Evolutionary conservation across 1,140 invertebrate genomes (phyloP).

Genomic region (Drosophila prosaltans): DNA sequence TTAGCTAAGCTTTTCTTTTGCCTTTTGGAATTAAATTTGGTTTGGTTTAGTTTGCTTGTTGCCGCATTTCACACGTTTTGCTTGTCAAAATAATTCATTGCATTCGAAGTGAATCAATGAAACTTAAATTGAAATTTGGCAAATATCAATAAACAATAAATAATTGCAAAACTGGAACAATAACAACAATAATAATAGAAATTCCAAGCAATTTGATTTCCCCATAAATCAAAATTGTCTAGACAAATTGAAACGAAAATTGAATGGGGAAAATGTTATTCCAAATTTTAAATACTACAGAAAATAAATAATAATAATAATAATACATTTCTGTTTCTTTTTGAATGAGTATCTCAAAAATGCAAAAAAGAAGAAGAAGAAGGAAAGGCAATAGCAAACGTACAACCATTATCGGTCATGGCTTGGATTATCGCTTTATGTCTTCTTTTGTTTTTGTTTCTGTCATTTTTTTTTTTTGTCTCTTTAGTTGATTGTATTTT

Average conservation of each 20-base stretch:
- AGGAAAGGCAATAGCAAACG: slow-evolving; percentile 2
- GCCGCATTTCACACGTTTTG: slow-evolving; percentile 30
- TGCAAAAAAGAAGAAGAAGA: background rate
- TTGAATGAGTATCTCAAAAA: background rate
- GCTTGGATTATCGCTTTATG: slow-evolving; percentile 36
- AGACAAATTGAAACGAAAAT: slow-evolving; percentile 16
- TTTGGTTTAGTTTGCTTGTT: background rate
- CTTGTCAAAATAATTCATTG: slow-evolving; percentile 31
- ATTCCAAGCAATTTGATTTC: slow-evolving; percentile 11
- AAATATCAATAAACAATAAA: slow-evolving; percentile 12
- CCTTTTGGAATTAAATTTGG: background rate
- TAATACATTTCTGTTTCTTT: background rate
- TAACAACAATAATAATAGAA: slow-evolving; percentile 14
- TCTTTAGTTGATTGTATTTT: slow-evolving; percentile 33
- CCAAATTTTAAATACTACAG: slow-evolving; percentile 20
- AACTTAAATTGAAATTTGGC: background rate
- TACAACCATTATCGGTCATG: slow-evolving; percentile 34
- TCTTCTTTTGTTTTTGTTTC: background rate
- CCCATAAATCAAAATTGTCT: slow-evolving; percentile 63
- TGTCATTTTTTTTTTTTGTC: slow-evolving; percentile 6
- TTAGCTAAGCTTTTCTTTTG: slow-evolving; percentile 16
- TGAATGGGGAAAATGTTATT: background rate
- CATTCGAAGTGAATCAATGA: slow-evolving; percentile 3
- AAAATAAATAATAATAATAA: slow-evolving; percentile 10
- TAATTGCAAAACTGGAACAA: slow-evolving; percentile 44